Percentiles rank a stretch among this genome's conserved stretches.
Conservation (phyloP, 2,797 vertebrate genomes). For the Notolepis coatsorum region DNA sequence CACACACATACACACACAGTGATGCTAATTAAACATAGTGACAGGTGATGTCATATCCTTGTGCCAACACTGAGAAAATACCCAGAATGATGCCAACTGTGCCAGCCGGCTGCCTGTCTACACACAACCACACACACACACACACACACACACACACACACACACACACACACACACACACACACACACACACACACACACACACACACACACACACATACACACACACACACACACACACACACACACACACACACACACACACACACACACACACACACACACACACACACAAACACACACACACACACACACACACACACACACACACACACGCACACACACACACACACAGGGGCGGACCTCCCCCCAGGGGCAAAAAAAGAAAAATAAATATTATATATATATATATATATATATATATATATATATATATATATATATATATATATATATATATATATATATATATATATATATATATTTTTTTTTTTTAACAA, state of each 20-base stretch:
- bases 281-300: background rate
- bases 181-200: background rate
- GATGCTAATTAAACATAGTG: conserved; percentile 80
- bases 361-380: no score
- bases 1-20: background rate
- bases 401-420: no score
- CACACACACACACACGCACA: background rate
- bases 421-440: no score
- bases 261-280: conserved; percentile 3
- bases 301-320: background rate
- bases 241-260: background rate
- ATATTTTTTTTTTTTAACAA: no score
- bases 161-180: conserved; percentile 7
- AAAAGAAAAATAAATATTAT: no score
- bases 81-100: conserved; percentile 61
- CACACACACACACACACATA: background rate
- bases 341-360: background rate
- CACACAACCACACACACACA: conserved; percentile 3
- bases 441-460: no score
- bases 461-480: no score
- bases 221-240: background rate
- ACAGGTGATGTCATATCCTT: conserved; percentile 72
- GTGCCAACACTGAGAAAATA: conserved; percentile 65
- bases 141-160: background rate
- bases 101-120: conserved; percentile 69